A percentile compares a stretch with the other conserved stretches of the same genome.
phyloP scores from a whole-genome alignment of 2,797 vertebrate genomes.

The Pseudochromis fuscus region DNA sequence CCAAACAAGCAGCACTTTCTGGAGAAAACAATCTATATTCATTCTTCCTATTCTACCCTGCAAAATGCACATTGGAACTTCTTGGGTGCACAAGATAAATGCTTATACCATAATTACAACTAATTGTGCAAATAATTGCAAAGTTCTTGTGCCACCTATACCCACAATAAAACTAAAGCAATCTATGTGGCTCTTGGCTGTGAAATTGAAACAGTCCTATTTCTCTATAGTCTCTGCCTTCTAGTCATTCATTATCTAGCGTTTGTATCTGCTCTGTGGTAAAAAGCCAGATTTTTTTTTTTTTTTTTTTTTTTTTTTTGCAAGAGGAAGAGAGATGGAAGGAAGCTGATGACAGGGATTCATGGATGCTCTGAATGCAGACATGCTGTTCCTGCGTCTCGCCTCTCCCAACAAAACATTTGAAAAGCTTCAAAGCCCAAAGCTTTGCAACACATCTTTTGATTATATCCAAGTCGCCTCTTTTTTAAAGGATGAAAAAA shows the following conservation, averaged over 20 bases:
- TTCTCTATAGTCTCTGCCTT: constrained; percentile 60
- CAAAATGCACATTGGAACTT: constrained; percentile 76
- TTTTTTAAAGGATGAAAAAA: constrained; percentile 58
- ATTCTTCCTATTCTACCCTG: constrained; percentile 77
- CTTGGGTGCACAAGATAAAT: constrained; percentile 83
- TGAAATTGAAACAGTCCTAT: constrained; percentile 78
- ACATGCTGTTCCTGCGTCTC: constrained; percentile 67
- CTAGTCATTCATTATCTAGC: constrained; percentile 72
- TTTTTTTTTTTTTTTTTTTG: too few relatives aligned
- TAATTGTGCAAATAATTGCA: constrained; percentile 85
- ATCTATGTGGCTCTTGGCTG: constrained; percentile 80
- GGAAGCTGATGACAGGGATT: constrained; percentile 77
- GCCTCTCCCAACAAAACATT: constrained; percentile 76
- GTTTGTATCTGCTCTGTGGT: constrained; percentile 71
- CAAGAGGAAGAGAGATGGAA: constrained; percentile 53
- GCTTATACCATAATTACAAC: constrained; percentile 85
- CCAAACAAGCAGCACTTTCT: constrained; percentile 83
- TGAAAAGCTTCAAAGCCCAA: constrained; percentile 78
- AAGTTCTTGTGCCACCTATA: constrained; percentile 79
- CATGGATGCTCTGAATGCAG: constrained; percentile 75
- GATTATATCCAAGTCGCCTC: constrained; percentile 72
- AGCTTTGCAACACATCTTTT: constrained; percentile 75
- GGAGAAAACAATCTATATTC: constrained; percentile 84
- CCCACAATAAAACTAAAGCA: constrained; percentile 83
- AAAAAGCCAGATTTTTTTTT: constrained; percentile 70